These are phyloP conservation scores for Slavum lentiscoides DNA, from an alignment of 2,888 invertebrate genomes.

Conservation along the genomic window DNA sequence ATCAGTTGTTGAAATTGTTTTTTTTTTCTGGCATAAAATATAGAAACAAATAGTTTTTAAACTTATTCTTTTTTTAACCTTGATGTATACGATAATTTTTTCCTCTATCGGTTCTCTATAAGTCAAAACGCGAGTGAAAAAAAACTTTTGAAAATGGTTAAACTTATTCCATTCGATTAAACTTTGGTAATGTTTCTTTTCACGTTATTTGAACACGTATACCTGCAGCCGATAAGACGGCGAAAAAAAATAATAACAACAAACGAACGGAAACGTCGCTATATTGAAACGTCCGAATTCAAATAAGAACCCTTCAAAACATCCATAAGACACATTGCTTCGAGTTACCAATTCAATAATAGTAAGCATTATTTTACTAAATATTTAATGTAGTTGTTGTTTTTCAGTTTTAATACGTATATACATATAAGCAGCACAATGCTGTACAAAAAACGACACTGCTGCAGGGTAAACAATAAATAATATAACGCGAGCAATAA, in stretches of 20 bases:
- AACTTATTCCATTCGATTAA: slow-evolving; percentile 47
- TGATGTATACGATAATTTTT: background rate
- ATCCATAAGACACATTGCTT: background rate
- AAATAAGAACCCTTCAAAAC: slow-evolving; percentile 14
- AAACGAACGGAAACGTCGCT: slow-evolving; percentile 12
- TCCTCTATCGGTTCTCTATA: slow-evolving; percentile 32
- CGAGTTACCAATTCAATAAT: background rate
- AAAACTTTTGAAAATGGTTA: slow-evolving; percentile 29
- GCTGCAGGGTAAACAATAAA: background rate
- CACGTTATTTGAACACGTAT: slow-evolving; percentile 17
- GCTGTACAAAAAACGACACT: background rate
- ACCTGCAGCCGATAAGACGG: background rate
- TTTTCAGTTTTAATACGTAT: background rate
- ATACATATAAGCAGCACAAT: too few relatives aligned
- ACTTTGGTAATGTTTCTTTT: slow-evolving; percentile 35
- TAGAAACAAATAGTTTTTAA: slow-evolving; percentile 21
- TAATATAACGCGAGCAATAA: background rate
- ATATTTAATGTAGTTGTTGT: background rate
- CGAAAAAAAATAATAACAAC: background rate
- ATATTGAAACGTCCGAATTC: slow-evolving; percentile 14
- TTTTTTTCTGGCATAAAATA: background rate
- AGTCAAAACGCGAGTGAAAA: slow-evolving; percentile 12
- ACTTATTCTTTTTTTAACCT: slow-evolving; percentile 8
- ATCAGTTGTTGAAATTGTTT: background rate
- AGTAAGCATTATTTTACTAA: background rate